These are phyloP conservation scores for Dendrolimus pini DNA, from an alignment of 2,888 invertebrate species.

Conservation along the genomic window DNA sequence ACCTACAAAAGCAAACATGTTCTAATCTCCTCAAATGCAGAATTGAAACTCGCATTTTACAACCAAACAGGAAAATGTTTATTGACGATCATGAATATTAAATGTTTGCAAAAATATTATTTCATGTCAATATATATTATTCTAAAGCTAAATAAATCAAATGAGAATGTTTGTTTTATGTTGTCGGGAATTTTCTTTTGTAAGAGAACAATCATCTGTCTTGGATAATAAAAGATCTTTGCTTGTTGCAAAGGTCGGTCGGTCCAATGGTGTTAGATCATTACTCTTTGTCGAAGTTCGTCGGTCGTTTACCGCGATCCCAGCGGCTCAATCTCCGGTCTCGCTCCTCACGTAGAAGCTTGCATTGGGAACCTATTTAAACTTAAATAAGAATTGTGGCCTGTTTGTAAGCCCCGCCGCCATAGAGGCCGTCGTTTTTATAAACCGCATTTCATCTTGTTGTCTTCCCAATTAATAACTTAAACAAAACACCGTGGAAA, in stretches of 20 bases:
- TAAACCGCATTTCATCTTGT: neutral
- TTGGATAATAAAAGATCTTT: constrained; percentile 2
- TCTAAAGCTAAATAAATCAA: neutral
- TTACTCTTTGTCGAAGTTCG: constrained; percentile 54
- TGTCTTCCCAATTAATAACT: too few relatives aligned
- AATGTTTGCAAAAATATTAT: neutral
- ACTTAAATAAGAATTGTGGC: constrained; percentile 42
- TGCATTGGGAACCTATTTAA: constrained; percentile 45
- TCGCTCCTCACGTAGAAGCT: constrained; percentile 27
- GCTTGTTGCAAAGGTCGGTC: constrained; percentile 18
- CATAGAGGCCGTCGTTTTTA: constrained; percentile 1
- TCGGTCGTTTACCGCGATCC: constrained; percentile 30
- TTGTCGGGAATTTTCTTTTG: constrained; percentile 4
- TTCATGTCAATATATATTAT: neutral
- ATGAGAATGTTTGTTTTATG: constrained; percentile 1
- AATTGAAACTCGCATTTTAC: neutral
- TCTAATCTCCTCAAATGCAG: neutral
- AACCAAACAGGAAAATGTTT: neutral
- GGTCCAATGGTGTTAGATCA: constrained; percentile 29
- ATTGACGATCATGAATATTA: neutral
- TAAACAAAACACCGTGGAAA: too few relatives aligned
- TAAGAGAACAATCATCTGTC: neutral
- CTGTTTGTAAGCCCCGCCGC: constrained; percentile 12
- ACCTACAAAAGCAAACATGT: neutral
- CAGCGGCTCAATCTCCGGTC: constrained; percentile 42